Base-by-base conservation (phyloP, 1,140 invertebrate genomes). In the Lutraria rhynchaena region DNA sequence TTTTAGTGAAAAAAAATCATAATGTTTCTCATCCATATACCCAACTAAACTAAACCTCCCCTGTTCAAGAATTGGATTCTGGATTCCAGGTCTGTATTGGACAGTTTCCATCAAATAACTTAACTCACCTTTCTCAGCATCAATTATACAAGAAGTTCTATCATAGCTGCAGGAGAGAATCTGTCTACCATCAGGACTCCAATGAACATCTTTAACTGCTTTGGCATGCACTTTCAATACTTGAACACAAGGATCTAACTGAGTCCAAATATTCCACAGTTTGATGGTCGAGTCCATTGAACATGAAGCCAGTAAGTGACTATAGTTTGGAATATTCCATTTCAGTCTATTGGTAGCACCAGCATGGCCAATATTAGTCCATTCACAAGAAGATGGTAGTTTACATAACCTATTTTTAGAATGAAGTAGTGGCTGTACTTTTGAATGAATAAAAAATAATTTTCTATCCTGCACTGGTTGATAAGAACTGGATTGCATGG, bases 261-360 rank as follows among this genome's bases (percentile, higher is more conserved):
- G 76, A n/a, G 83, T 87, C 84, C 90, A 91, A 4, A 86, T 84
- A 85, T 91, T 90, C 89, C 89, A 91, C 2, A 92, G 74, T 81
- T 88, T 90, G 1, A 92, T 78, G 46, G 71, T 80, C 9, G 83
- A 77, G 82, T 92, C 91, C 90, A 91, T 90, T 4, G 89, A 89
- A 55, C 85, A 84, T n/a, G 89, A 87, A 22, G 90, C 70, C 17
- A 89, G 61, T 37, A 91, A 69, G 78, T 91, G 88, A 82, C 96
- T 89, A 61, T 86, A 92, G 27, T 83, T 69, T 77, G 86, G 44
- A 58, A 65, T 27, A 77, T 89, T 90, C 91, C 91, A 92, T 60
- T 84, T 80, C 7, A 91, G 37, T 61, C 86, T 85, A 60, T 88
- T 91, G 17, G 89, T 69, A 0, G 78, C 84, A 22, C 86, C 82